Evolutionary conservation across 2,113 vertebrate species (phyloP), one percentile per base, ranked within the genome.

Genomic region (Rhadina sibilatrix): DNA sequence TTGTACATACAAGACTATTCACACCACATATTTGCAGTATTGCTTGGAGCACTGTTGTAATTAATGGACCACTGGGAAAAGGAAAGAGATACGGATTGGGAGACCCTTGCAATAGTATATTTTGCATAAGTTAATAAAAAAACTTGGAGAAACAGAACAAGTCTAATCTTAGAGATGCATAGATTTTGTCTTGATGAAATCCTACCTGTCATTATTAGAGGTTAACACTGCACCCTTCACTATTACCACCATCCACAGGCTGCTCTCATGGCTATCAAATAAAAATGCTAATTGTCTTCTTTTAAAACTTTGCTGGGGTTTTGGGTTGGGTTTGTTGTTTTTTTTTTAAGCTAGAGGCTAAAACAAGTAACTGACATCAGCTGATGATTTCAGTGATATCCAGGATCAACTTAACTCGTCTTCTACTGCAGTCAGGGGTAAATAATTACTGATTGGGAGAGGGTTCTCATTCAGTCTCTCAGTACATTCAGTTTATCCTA

Each of bases 261-360:
- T 57, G 42, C 69, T 88, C 46, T 24, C 42, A 40, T 33, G 31
- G 22, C 33, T 44, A 54, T 28, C 24, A 40, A 76, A 50, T 30
- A 38, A 70, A 90, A 90, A 78, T 40, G 14, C 15, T 57, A 33
- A 63, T 44, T 75, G 4, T 38, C 44, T 52, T 63, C 35, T 61
- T 83, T 52, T n/a, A 52, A 71, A 69, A 64, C 8, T 40, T 54
- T 61, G 52, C 42, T 50, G 9, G 23, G 28, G 5, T 24, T 64
- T 81, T 42, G 13, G 15, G 10, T 35, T 22, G 11, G 28, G 1
- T 3, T 0, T 49, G 5, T 27, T 71, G 76, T 56, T 0, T 0
- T 5, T 35, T 33, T 87, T 84, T 71, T 42, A 47, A 89, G 54
- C 13, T 49, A 61, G 35, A 79, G 11, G 40, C 31, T 87, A 38